A percentile compares a stretch with the other conserved stretches of the same genome.
Conservation (phyloP, 1,140 invertebrate species). For the Drosophila sulfurigaster region DNA sequence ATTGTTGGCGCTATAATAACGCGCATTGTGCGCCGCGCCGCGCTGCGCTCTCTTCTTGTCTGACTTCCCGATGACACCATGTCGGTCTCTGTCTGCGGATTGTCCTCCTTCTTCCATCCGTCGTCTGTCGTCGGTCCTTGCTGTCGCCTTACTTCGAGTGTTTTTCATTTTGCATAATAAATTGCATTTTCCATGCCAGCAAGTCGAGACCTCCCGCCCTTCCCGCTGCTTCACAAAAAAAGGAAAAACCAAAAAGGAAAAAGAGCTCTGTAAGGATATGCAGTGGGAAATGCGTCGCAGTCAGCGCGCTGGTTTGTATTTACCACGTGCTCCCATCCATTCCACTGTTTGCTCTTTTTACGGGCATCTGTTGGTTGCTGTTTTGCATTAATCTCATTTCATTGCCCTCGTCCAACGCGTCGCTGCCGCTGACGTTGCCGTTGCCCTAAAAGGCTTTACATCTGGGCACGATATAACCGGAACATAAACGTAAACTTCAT, state of each 20-base stretch:
- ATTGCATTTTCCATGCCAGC: slow-evolving; percentile 83
- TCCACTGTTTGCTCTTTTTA: slow-evolving; percentile 65
- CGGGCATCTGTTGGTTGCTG: slow-evolving; percentile 54
- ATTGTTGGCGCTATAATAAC: slow-evolving; percentile 77
- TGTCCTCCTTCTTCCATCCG: no score
- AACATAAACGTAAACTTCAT: slow-evolving; percentile 21
- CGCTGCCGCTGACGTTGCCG: not conserved
- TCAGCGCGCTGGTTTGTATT: slow-evolving; percentile 41
- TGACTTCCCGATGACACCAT: slow-evolving; percentile 59
- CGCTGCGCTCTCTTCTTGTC: slow-evolving; percentile 14
- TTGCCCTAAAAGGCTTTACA: slow-evolving; percentile 32
- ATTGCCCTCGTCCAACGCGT: slow-evolving; percentile 56
- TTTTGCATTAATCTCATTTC: slow-evolving; percentile 83
- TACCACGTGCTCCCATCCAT: slow-evolving; percentile 53
- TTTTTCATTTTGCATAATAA: slow-evolving; percentile 83
- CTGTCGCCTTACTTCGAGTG: slow-evolving; percentile 40
- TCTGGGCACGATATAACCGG: slow-evolving; percentile 17
- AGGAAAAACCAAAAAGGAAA: not conserved
- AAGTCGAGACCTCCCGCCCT: slow-evolving; percentile 38
- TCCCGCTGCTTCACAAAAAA: not conserved
- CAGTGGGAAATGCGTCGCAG: slow-evolving; percentile 34
- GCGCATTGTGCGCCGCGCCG: slow-evolving; percentile 62
- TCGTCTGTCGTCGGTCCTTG: not conserved
- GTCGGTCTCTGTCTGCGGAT: slow-evolving; percentile 33
- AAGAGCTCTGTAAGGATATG: slow-evolving; percentile 34